Evolutionary conservation across 2,113 vertebrate genomes (phyloP), one percentile per base, ranked within the genome.

Genomic region (Channa argus): DNA sequence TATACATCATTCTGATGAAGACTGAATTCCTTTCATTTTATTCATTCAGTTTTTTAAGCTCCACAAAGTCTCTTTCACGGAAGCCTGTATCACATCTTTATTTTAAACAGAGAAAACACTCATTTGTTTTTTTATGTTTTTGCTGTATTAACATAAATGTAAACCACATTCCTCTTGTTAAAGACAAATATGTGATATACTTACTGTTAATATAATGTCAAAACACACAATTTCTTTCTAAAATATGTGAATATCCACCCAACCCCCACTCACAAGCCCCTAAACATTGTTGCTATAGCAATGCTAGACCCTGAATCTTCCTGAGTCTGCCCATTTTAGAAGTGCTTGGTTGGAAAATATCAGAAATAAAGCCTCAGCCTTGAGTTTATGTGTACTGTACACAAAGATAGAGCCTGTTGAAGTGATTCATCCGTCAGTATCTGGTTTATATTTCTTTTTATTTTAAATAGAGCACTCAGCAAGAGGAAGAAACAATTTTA

Each of bases 261-360:
- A 71, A 34, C 67, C 45, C 81, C 79, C 63, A 43, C 74, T 10
- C 65, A 72, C 56, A 3, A 68, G 52, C 52, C 74, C 77, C 50
- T 60, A 46, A 81, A 83, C 70, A 74, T 73, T 14, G 89, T 93
- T 93, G 86, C 89, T 87, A 90, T 91, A 90, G 88, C 78, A 66
- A 93, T 88, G 62, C 73, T 7, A 66, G 89, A 69, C 74, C 63
- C 69, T 61, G 82, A 85, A 80, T 63, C 67, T 55, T 59, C 59
- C 24, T 24, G 24, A 2, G 24, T 52, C 63, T 58, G 54, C 63
- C 54, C 41, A 13, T 83, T 79, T 71, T 45, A 54, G 63, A 46
- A 0, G 13, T 46, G 61, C 61, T 46, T 0, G 72, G 44, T 41
- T 13, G 56, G 60, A 77, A 80, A 65, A 80, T 54, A 65, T 71